phyloP scores from a whole-genome alignment of 2,113 vertebrate species.

The Leptocoma aspasia region DNA sequence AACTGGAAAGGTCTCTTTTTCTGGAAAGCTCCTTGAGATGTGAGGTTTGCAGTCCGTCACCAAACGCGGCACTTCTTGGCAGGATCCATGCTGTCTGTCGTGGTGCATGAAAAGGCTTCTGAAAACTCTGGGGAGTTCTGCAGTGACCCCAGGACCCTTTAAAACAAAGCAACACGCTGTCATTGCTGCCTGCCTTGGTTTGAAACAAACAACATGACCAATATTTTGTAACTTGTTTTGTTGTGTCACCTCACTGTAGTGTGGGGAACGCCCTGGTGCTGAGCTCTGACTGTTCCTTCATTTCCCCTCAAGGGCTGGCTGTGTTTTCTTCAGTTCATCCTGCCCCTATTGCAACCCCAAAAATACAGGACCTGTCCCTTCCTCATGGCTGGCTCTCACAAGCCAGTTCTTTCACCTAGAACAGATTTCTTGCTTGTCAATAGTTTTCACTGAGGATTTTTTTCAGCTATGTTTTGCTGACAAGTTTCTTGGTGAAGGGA shows the following conservation, averaged over 20 bases:
- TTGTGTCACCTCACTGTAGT: not conserved
- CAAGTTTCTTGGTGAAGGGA: not conserved
- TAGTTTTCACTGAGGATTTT: not conserved
- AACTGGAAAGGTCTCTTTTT: not conserved
- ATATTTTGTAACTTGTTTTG: not conserved
- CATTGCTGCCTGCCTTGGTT: not conserved
- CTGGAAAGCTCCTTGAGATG: not conserved
- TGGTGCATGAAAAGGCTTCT: slow-evolving; percentile 85
- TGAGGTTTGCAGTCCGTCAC: slow-evolving; percentile 63
- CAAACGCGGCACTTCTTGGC: slow-evolving; percentile 86
- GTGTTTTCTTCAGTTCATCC: not conserved
- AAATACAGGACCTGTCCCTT: not conserved
- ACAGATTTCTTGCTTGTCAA: not conserved
- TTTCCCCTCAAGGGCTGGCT: not conserved
- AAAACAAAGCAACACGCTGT: not conserved
- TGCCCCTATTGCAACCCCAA: not conserved
- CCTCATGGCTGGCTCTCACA: not conserved
- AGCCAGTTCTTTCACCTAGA: not conserved
- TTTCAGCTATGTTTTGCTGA: not conserved
- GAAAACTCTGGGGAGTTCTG: slow-evolving; percentile 93
- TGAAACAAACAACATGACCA: not conserved
- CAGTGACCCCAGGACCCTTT: slow-evolving; percentile 89
- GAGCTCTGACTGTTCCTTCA: not conserved
- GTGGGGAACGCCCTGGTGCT: not conserved
- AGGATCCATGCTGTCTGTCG: slow-evolving; percentile 83